These are phyloP conservation scores for Lerema accius DNA, from an alignment of 1,140 invertebrate genomes.

Conservation along the genomic window DNA sequence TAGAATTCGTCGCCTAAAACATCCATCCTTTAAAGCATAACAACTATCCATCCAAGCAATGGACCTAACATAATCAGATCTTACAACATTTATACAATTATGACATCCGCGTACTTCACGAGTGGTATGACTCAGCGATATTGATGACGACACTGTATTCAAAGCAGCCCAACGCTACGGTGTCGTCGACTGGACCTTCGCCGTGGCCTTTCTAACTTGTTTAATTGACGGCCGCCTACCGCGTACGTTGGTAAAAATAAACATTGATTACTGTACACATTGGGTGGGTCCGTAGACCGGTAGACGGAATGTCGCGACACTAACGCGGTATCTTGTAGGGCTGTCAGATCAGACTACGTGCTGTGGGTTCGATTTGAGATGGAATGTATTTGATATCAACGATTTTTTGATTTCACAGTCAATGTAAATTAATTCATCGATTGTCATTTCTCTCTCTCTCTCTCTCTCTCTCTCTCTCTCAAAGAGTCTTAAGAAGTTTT, in stretches of 20 bases:
- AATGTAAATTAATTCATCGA: too few relatives aligned
- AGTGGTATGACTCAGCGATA: neutral
- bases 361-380: neutral
- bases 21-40: too few relatives aligned
- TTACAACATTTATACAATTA: too few relatives aligned
- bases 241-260: constrained; percentile 57
- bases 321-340: neutral
- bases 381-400: too few relatives aligned
- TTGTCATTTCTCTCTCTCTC: too few relatives aligned
- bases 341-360: neutral
- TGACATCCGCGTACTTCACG: neutral
- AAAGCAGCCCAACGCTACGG: too few relatives aligned
- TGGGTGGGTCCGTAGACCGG: constrained; percentile 33
- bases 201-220: constrained; percentile 60
- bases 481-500: too few relatives aligned
- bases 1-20: too few relatives aligned
- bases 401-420: too few relatives aligned
- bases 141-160: neutral
- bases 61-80: too few relatives aligned
- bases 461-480: too few relatives aligned
- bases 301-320: constrained; percentile 60
- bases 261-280: constrained; percentile 50
- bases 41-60: too few relatives aligned
- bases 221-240: constrained; percentile 51
- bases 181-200: constrained; percentile 51